phyloP scores from a whole-genome alignment of 2,113 vertebrate species.

The Gallinago undulata region DNA sequence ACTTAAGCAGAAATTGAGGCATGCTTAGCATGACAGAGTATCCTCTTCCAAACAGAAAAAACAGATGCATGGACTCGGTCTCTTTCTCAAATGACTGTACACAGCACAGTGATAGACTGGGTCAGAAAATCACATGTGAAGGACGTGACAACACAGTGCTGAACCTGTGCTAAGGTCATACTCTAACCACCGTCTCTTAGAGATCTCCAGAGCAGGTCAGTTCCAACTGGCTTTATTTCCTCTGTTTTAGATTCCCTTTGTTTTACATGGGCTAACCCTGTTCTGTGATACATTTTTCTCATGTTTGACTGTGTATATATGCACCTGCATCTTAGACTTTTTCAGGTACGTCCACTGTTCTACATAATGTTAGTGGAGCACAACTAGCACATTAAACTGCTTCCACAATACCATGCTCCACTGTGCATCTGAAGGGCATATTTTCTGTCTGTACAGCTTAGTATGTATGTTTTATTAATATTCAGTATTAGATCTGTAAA shows the following conservation, averaged over 20 bases:
- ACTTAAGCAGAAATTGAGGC: neutral
- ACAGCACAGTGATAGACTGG: neutral
- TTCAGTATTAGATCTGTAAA: conserved; percentile 13
- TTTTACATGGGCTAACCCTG: neutral
- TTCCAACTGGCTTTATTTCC: neutral
- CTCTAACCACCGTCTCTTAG: neutral
- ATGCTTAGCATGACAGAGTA: neutral
- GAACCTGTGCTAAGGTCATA: neutral
- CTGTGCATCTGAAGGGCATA: neutral
- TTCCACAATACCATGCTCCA: neutral
- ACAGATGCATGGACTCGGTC: neutral
- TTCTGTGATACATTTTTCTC: neutral
- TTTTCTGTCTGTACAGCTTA: neutral
- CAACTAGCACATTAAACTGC: neutral
- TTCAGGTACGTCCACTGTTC: neutral
- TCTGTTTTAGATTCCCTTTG: neutral
- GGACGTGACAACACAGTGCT: neutral
- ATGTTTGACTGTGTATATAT: neutral
- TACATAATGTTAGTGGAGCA: neutral
- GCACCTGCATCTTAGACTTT: neutral
- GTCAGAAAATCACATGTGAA: neutral
- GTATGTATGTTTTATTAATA: conserved; percentile 27
- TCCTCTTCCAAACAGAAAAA: neutral
- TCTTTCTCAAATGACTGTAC: neutral
- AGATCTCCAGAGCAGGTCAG: neutral